Base-by-base conservation (phyloP, 2,113 vertebrate species). In the Calyptommatus sinebrachiatus region DNA sequence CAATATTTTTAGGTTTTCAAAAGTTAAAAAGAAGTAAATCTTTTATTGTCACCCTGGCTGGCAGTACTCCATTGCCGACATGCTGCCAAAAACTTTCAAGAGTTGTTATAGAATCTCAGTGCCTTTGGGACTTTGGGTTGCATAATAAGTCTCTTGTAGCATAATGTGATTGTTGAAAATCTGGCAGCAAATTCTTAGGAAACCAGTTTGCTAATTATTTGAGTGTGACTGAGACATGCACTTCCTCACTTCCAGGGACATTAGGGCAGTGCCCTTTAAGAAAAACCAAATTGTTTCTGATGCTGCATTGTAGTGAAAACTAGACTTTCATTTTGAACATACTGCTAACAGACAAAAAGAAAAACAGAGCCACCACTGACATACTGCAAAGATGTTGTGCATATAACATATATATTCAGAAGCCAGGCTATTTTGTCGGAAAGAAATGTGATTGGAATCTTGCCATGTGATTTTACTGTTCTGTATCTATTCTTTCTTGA, bases 1-100 rank as follows among this genome's bases (percentile, higher is more conserved):
- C 1, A 84, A 5, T 86, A 84, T 82, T 92, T 78, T 48, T 73
- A n/a, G 63, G 83, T 26, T 85, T 81, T 84, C 63, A 24, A 83
- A 57, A 0, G 0, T 50, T 71, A 77, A 78, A 62, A 78, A 80
- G 73, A 89, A 92, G 85, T 87, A 31, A 86, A 77, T 78, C 60
- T 77, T 86, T 78, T 76, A 84, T 86, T 78, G 46, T 61, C 48
- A 76, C 16, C 66, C 29, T 75, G 5, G 20, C 77, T 90, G 87
- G 76, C 80, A 88, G n/a, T 87, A 3, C 62, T 90, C 84, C 68
- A 85, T 73, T n/a, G 50, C 41, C 16, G 70, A 81, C 77, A 24
- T 67, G 76, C 7, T 89, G 84, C 87, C 91, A 92, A 88, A 66
- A 68, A 82, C 82, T 87, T 86, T 87, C 71, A 71, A 87, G 28